A percentile compares a stretch with the other conserved stretches of the same genome.
Conservation (phyloP, 2,797 vertebrate species). For the Varecia variegata region DNA sequence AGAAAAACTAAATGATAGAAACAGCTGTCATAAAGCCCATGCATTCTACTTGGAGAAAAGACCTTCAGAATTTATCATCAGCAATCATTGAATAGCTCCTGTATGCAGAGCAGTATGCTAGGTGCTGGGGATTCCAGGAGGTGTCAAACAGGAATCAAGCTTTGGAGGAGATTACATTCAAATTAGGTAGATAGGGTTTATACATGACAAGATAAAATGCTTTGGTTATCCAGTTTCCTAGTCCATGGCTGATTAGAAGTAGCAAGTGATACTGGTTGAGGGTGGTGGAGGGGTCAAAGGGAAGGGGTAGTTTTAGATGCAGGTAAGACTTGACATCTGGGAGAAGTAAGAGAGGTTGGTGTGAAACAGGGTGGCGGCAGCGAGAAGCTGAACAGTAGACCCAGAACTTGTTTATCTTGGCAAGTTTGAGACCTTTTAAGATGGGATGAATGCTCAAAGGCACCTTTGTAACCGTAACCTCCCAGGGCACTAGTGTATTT, state of each 20-base stretch:
- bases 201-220: conserved; percentile 10
- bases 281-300: neutral
- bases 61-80: conserved; percentile 35
- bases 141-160: conserved; percentile 13
- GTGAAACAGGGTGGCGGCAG: neutral
- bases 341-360: neutral
- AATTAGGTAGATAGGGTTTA: conserved; percentile 30
- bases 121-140: conserved; percentile 2
- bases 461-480: neutral
- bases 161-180: conserved; percentile 20
- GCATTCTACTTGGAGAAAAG: conserved; percentile 45
- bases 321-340: neutral
- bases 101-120: neutral
- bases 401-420: neutral
- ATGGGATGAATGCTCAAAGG: neutral
- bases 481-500: neutral
- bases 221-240: conserved; percentile 33
- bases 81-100: neutral
- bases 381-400: neutral
- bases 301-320: neutral
- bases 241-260: neutral
- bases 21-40: conserved; percentile 67
- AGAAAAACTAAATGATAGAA: conserved; percentile 61
- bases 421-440: neutral
- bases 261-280: neutral